Base-by-base conservation (phyloP, 2,797 vertebrate genomes). In the Sardinella longiceps region DNA sequence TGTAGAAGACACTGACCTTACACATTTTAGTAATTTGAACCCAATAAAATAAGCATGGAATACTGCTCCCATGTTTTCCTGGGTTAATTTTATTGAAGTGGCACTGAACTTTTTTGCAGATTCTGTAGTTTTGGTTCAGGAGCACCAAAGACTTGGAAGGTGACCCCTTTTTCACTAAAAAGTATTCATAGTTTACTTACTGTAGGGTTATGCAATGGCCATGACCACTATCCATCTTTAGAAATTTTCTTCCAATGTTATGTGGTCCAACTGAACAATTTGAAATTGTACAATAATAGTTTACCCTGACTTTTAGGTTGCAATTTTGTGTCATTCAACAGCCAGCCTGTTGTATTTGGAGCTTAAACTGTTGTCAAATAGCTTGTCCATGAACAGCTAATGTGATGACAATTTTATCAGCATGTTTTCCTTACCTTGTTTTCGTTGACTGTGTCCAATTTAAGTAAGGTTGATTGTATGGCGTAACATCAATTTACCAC, bases 401-500 rank as follows among this genome's bases (percentile, higher is more conserved):
- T 80, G 82, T 83, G 63, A 84, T 82, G 82, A 80, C 77, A 88
- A 87, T 84, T 84, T 85, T 80, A 84, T 60, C 50, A 28, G 80
- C 28, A 80, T 84, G 83, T 88, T 87, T 86, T 84, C 33, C 63
- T 3, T 84, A 84, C 82, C 45, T 81, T 85, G 83, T 88, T 87
- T 84, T 89, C 84, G 84, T 83, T 84, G 87, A 88, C 87, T 87
- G 90, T 88, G 83, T 87, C 88, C 84, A 89, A 87, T 88, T 88
- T 85, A 88, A 88, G 70, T 83, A 77, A 74, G 84, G 63, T 86
- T 85, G 89, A 88, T 87, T 87, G 85, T 87, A 86, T 89, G 88
- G 88, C 85, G 63, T 88, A 88, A 88, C 89, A 89, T 90, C 86
- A 89, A 90, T 89, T 88, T 88, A 87, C 89, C 88, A 85, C 88